Evolutionary conservation across 1,140 invertebrate genomes (phyloP), one percentile per base, ranked within the genome.

Genomic region (Metaphire vulgaris): DNA sequence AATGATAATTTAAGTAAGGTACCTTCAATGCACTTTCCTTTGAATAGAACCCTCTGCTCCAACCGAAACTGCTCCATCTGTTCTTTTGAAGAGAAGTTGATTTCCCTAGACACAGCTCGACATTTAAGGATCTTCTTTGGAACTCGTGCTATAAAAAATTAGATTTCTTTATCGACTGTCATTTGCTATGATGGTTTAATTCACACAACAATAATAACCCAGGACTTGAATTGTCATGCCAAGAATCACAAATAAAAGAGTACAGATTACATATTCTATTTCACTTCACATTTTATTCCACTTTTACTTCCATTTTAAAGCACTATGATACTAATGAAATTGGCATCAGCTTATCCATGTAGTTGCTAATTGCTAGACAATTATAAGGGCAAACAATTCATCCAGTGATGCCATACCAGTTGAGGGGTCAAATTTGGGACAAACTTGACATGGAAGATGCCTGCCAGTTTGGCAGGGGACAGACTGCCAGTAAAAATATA

Each of bases 31-130:
- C 87, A 87, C 81, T 85, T 87, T 80, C 90, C 91, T 86, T 92
- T 92, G 78, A 91, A 91, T 64, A 90, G 86, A 30, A 92, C 91
- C 87, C 94, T 94, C 86, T 99, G 98, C 87, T 99, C 96, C 69
- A 99, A 87, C 80, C 96, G 89, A 87, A 99, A 98, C 84, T 95
- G 95, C 80, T 99, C 95, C 90, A 99, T 95, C 15, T 93, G 89
- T 86, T 99, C 94, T 71, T 92, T 89, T 30, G 97, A 98, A 81
- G 96, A 98, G 86, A 99, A 99, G 87, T 98, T 99, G 80, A 99
- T 94, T 89, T 99, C 97, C 78, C 97, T 89, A 0, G 96, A 98
- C 21, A 99, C 93, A 30, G 95, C 94, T 82, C 94, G 87, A 86
- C 96, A 98, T 87, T 97, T 95, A 34, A 99, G 87, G 80, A 99